Conservation (phyloP, 2,113 vertebrate genomes). For the Butastur rufipennis region DNA sequence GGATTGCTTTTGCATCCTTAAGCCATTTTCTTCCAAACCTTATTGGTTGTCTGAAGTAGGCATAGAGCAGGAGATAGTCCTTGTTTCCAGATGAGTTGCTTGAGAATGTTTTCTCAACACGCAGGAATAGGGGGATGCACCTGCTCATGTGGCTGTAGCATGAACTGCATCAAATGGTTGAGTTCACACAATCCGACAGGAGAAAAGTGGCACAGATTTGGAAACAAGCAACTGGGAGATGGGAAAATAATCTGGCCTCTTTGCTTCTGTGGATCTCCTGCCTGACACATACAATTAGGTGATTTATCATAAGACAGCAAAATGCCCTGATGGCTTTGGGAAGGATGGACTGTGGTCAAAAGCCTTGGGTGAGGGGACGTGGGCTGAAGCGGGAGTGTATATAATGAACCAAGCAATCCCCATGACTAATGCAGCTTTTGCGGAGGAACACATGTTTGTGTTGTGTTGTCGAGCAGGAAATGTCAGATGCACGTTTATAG, state of each 20-base stretch:
- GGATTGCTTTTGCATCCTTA: background rate
- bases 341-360: background rate
- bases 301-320: background rate
- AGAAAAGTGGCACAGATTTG: background rate
- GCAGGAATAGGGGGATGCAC: background rate
- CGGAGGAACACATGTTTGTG: background rate
- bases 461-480: constrained; percentile 45
- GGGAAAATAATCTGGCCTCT: background rate
- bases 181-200: background rate
- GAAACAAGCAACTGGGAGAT: background rate
- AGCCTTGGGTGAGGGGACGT: background rate
- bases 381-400: background rate
- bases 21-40: background rate
- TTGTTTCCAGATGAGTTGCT: background rate
- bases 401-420: background rate
- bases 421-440: background rate
- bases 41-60: background rate
- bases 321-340: background rate
- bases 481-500: background rate
- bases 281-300: accelerated
- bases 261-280: background rate
- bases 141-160: accelerated
- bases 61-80: background rate
- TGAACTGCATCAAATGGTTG: background rate
- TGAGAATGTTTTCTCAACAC: background rate